Evolutionary conservation across 1,140 invertebrate genomes (phyloP).

Genomic region (Drosophila ambigua): DNA sequence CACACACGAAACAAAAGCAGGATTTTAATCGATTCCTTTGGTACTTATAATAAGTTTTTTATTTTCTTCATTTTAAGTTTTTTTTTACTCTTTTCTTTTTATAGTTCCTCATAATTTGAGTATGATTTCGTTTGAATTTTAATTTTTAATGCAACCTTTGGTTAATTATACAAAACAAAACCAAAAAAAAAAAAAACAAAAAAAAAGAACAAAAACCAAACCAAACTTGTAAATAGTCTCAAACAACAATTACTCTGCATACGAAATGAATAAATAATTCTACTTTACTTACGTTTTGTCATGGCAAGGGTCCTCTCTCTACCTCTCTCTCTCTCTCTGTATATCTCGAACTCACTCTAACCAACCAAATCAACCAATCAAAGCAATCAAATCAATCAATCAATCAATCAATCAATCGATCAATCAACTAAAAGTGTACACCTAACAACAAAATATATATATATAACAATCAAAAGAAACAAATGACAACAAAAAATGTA

Average conservation of each 20-base stretch:
- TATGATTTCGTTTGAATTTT: slow-evolving; percentile 41
- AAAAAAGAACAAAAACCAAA: slow-evolving; percentile 56
- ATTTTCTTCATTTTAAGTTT: slow-evolving; percentile 19
- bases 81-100: slow-evolving; percentile 31
- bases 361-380: slow-evolving; percentile 36
- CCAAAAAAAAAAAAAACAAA: slow-evolving; percentile 38
- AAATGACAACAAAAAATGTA: slow-evolving; percentile 44
- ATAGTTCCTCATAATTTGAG: not conserved
- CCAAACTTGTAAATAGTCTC: slow-evolving; percentile 81
- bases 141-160: slow-evolving; percentile 38
- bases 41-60: slow-evolving; percentile 33
- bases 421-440: slow-evolving; percentile 57
- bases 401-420: slow-evolving; percentile 55
- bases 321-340: slow-evolving; percentile 55
- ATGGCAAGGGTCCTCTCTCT: slow-evolving; percentile 81
- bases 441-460: slow-evolving; percentile 61
- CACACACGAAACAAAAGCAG: slow-evolving; percentile 66
- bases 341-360: slow-evolving; percentile 58
- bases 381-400: slow-evolving; percentile 19
- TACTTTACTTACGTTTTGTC: slow-evolving; percentile 73
- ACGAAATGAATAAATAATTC: slow-evolving; percentile 70
- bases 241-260: slow-evolving; percentile 76
- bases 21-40: slow-evolving; percentile 45
- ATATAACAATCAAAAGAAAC: slow-evolving; percentile 58
- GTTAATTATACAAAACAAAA: slow-evolving; percentile 44